These are phyloP conservation scores for Schizothorax lantsangensis DNA, from an alignment of 2,797 vertebrate genomes.

Conservation along the genomic window DNA sequence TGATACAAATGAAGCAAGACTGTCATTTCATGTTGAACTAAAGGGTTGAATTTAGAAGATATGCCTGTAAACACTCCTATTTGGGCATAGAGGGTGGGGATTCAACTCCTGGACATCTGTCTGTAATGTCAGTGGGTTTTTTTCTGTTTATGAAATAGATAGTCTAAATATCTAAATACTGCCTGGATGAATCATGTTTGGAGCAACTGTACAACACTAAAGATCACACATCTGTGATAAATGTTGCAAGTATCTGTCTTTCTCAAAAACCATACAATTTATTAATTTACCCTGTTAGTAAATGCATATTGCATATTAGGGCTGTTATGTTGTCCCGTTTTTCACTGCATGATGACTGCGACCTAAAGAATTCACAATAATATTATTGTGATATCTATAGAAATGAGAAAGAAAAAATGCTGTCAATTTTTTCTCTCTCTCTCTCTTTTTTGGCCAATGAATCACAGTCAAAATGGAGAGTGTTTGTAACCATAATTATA, in stretches of 20 bases:
- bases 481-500: not conserved
- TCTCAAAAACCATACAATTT: not conserved
- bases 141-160: conserved; percentile 2
- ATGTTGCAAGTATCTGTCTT: not conserved
- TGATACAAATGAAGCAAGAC: conserved; percentile 19
- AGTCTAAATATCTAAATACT: not conserved
- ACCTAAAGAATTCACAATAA: not conserved
- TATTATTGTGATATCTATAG: too few relatives aligned
- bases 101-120: not conserved
- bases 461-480: not conserved
- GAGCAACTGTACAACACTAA: not conserved
- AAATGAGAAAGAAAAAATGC: not conserved
- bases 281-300: not conserved
- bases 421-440: not conserved
- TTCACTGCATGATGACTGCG: not conserved
- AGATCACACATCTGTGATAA: not conserved
- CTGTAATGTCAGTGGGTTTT: not conserved
- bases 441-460: not conserved
- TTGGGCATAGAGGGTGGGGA: not conserved
- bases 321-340: not conserved
- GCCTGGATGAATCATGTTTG: not conserved
- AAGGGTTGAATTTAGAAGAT: conserved; percentile 1
- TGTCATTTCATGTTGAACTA: not conserved
- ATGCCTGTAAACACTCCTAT: conserved; percentile 7
- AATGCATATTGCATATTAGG: not conserved